Evolutionary conservation across 2,113 vertebrate genomes (phyloP).

Genomic region (Paradoxurus hermaphroditus): DNA sequence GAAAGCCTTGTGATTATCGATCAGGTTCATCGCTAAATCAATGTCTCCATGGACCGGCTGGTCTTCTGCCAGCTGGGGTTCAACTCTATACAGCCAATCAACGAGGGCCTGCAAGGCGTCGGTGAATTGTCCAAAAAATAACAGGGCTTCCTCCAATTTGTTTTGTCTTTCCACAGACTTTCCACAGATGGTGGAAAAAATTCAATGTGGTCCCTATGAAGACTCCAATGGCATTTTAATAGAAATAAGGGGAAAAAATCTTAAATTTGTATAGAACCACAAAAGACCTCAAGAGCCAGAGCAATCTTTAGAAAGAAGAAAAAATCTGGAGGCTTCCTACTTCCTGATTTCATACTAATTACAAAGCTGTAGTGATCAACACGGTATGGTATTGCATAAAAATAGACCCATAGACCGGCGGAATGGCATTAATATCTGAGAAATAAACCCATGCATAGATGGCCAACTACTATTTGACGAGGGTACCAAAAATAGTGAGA

Average conservation of each 20-base stretch:
- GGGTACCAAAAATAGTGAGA: neutral
- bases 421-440: neutral
- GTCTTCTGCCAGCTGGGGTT: constrained; percentile 97
- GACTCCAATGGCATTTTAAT: neutral
- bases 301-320: neutral
- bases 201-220: neutral
- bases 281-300: neutral
- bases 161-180: too few species aligned
- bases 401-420: neutral
- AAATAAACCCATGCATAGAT: neutral
- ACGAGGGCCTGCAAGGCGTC: constrained; percentile 98
- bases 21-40: constrained; percentile 97
- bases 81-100: constrained; percentile 97
- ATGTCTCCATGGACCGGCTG: constrained; percentile 98
- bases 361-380: neutral
- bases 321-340: neutral
- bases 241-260: neutral
- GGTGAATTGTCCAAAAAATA: constrained; percentile 98
- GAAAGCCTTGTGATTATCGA: constrained; percentile 98
- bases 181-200: too few species aligned
- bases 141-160: constrained; percentile 96
- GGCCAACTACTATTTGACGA: neutral
- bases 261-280: neutral
- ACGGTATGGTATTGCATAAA: neutral
- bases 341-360: neutral